Base-by-base conservation (phyloP, 2,888 invertebrate genomes). In the Lepidonotus clava region DNA sequence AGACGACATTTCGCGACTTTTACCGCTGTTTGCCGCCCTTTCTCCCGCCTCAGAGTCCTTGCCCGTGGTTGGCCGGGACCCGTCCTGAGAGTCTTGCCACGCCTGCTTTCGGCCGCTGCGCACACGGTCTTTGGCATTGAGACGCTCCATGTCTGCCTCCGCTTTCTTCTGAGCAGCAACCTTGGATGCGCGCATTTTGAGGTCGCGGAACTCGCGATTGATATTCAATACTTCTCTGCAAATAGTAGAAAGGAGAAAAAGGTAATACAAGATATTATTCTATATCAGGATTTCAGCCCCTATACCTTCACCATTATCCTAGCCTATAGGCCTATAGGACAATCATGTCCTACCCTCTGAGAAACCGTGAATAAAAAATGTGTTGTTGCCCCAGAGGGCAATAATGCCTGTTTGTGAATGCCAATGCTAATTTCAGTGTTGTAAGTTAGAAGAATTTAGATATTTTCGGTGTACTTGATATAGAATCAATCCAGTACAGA, bases 141-240 rank as follows among this genome's bases (percentile, higher is more conserved):
- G 71, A 34, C 71, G 71, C 38, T 84, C 61, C 32, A 24, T 53
- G 38, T 84, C 61, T 1, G 86, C 86, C 32, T 86, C 80, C 61
- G 61, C 67, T 56, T 86, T 87, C 41, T 87, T 86, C 66, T 71
- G 86, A 40, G 83, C 76, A 5, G 86, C 84, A 46, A 84, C 40
- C 28, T 87, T 53, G 21, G n/a, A 83, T 32, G 87, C 88, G 83
- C 87, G 87, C 71, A 84, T 46, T 80, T 89, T 89, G 38, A 89
- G 80, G 41, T 88, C 87, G 71, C 87, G 83, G 76, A 86, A 89
- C 66, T 89, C 89, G 28, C 80, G 80, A 80, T 89, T 89, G 83
- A 89, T 89, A 83, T 89, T 89, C 56, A 89, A 46, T 38, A 89
- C 88, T 84, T 89, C 89, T 80, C 89, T 89, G 86, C n/a, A 61